Conservation (phyloP, 1,140 invertebrate species). For the Armadillidium nasatum region DNA sequence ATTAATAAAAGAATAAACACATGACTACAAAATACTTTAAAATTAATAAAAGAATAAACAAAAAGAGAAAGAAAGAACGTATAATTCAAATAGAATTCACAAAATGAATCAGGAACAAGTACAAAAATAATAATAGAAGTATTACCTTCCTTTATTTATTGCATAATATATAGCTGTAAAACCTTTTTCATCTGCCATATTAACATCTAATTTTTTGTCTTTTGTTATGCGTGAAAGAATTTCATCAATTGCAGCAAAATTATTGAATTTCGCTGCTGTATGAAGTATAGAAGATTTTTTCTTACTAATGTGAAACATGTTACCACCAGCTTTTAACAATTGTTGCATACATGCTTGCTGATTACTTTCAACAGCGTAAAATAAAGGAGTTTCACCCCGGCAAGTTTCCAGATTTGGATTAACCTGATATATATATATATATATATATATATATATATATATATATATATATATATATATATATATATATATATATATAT, state of each 20-base stretch:
- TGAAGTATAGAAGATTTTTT: background rate
- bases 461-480: too few relatives aligned
- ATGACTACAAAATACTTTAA: too few relatives aligned
- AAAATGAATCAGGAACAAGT: too few relatives aligned
- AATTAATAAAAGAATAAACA: too few relatives aligned
- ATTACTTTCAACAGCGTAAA: background rate
- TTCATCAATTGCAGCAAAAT: background rate
- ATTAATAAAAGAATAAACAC: too few relatives aligned
- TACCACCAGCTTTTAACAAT: background rate
- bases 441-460: too few relatives aligned
- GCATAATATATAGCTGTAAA: background rate
- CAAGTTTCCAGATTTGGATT: slow-evolving; percentile 1
- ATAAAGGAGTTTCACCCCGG: background rate
- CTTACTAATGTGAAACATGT: background rate
- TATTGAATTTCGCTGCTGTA: background rate
- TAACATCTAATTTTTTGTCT: background rate
- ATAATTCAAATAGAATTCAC: too few relatives aligned
- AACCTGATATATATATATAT: too few relatives aligned
- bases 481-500: too few relatives aligned
- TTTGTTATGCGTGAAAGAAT: background rate
- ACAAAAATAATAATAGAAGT: too few relatives aligned
- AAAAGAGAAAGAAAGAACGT: too few relatives aligned
- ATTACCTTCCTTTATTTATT: background rate
- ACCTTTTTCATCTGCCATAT: background rate
- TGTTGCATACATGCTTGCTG: background rate